Evolutionary conservation across 2,113 vertebrate species (phyloP).

Genomic region (Elanus axillaris): DNA sequence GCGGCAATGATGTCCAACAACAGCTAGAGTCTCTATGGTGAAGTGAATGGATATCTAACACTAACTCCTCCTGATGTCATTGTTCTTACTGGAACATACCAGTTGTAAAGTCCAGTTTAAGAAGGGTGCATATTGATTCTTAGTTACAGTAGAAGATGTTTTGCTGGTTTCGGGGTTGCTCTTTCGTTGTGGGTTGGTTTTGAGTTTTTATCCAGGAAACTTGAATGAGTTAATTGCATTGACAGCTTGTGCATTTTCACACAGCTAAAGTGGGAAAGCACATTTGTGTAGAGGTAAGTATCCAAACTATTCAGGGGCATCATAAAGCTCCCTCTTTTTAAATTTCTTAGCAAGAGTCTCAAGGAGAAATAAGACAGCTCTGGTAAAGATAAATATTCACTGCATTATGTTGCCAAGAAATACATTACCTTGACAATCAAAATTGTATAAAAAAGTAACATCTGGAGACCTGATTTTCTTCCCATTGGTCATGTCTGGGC

Average conservation of each 20-base stretch:
- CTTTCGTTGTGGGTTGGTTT: background rate
- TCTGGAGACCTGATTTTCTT: background rate
- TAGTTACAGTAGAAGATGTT: background rate
- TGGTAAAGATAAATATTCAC: background rate
- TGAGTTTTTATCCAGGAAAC: background rate
- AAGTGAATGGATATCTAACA: background rate
- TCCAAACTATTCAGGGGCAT: background rate
- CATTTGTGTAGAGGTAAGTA: background rate
- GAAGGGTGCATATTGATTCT: background rate
- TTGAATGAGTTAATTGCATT: background rate
- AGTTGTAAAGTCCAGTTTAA: background rate
- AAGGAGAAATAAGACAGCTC: background rate
- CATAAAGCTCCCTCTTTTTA: background rate
- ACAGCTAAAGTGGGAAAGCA: background rate
- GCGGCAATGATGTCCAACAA: no score
- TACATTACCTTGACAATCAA: background rate
- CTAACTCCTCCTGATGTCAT: background rate
- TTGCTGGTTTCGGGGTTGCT: fast-evolving
- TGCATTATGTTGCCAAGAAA: background rate
- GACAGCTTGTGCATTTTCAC: background rate
- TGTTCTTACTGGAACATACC: background rate
- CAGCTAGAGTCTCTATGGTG: background rate
- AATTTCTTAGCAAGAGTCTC: background rate
- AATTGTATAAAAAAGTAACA: background rate
- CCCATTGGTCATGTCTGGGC: background rate